A percentile compares a stretch with the other conserved stretches of the same genome.
phyloP scores from a whole-genome alignment of 2,797 vertebrate genomes.

The Cyclura pinguis region DNA sequence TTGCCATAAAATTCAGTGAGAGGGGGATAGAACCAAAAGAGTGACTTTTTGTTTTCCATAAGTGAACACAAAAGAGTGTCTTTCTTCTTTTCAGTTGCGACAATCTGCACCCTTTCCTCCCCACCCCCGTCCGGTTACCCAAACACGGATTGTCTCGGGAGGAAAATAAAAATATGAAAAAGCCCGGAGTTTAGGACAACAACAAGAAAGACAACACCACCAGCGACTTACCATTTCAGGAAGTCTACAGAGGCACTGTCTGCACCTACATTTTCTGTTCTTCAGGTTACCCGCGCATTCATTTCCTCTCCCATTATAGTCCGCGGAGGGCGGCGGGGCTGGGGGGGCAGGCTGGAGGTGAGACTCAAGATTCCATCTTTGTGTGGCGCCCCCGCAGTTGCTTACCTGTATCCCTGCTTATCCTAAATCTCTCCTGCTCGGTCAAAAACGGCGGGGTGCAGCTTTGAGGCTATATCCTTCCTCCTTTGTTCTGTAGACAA shows the following conservation, averaged over 20 bases:
- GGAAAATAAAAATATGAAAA: neutral
- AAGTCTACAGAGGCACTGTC: neutral
- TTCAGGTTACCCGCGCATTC: conserved; percentile 88
- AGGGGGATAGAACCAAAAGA: neutral
- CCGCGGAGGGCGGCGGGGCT: conserved; percentile 10
- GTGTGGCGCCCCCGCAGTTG: conserved; percentile 85
- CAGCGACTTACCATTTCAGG: neutral
- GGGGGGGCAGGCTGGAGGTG: conserved; percentile 71
- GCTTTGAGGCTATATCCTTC: conserved; percentile 94
- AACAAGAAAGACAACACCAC: neutral
- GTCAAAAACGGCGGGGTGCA: conserved; percentile 88
- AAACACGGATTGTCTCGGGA: neutral
- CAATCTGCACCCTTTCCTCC: too few relatives aligned
- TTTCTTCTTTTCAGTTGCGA: neutral
- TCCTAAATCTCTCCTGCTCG: conserved; percentile 88
- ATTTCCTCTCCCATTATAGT: conserved; percentile 82
- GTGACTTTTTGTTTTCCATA: neutral
- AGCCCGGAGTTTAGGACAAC: neutral
- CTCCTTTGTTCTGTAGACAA: conserved; percentile 97
- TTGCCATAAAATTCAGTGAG: neutral
- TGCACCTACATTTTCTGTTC: too few relatives aligned
- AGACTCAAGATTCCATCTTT: conserved; percentile 92
- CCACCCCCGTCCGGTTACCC: neutral
- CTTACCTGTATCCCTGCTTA: conserved; percentile 99
- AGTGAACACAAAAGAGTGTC: neutral